phyloP scores from a whole-genome alignment of 2,888 invertebrate species.

The Ennomos quercinarius region DNA sequence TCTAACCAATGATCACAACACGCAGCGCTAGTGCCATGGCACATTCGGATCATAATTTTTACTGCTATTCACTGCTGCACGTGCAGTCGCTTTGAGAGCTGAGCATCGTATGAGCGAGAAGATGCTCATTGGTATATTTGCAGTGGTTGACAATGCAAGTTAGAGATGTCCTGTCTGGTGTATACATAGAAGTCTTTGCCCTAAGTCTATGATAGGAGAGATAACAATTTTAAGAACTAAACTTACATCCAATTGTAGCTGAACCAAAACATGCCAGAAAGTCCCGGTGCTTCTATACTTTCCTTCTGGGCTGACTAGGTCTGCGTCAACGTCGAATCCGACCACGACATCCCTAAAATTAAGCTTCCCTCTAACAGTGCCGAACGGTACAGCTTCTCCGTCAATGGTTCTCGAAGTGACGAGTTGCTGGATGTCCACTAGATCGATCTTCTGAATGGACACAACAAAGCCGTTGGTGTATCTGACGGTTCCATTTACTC shows the following conservation, averaged over 20 bases:
- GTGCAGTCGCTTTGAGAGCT: no score
- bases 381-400: conserved; percentile 31
- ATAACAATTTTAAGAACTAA: neutral
- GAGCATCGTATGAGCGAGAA: no score
- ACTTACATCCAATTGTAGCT: conserved; percentile 50
- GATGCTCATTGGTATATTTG: no score
- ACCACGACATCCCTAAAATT: conserved; percentile 51
- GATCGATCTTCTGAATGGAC: conserved; percentile 59
- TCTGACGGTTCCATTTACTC: conserved; percentile 53
- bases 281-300: conserved; percentile 54
- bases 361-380: conserved; percentile 44
- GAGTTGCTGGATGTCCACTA: conserved; percentile 36
- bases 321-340: conserved; percentile 60
- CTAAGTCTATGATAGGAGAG: no score
- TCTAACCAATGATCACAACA: no score
- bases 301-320: conserved; percentile 42
- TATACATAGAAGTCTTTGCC: no score
- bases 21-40: no score
- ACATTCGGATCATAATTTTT: no score
- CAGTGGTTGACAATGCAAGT: no score
- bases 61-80: no score
- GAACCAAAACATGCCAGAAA: conserved; percentile 41
- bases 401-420: conserved; percentile 35
- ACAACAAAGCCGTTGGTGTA: conserved; percentile 68
- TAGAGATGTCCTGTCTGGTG: no score